Evolutionary conservation across 2,113 vertebrate genomes (phyloP), one percentile per base, ranked within the genome.

Genomic region (Sitta europaea): DNA sequence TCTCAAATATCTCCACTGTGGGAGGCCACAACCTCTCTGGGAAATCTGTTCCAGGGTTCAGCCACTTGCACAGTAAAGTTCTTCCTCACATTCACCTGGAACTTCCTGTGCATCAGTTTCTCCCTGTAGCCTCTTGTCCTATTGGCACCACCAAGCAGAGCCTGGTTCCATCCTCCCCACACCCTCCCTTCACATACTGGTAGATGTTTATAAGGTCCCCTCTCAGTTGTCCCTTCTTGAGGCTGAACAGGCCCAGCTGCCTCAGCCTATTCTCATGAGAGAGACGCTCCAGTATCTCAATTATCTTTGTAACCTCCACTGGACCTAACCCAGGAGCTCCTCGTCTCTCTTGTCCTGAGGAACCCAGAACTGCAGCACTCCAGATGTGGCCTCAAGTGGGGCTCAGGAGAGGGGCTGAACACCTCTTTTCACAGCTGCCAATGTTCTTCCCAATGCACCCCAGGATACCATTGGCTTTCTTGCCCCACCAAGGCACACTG

Each of bases 1-100:
- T 40, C 47, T 59, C 25, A 28, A 25, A 22, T 53, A 35, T 35
- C n/a, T 59, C n/a, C 17, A 12, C 5, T 15, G 17, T 12, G 7
- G 29, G 45, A 67, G 21, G 47, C 45, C 29, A 67, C 21, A 21
- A 7, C 5, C 12, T 29, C 28, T 67, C 43, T 43, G 33, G 36
- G 51, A 43, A 81, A 38, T 33, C 19, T 59, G 16, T 45, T 81
- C 58, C 43, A 51, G 16, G 9, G 22, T 18, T 51, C 33, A 50
- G 33, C 24, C 36, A 45, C 7, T 16, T 0, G 0, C 16, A 29
- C 6, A 47, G 8, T 14, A 27, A n/a, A 48, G 14, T 40, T 75
- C n/a, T 47, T 59, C 29, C 24, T 47, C 3, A 1, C 31, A n/a
- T 53, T 53, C 28, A 40, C 0, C 0, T 31, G 20, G n/a, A 59